phyloP scores from a whole-genome alignment of 2,113 vertebrate species.

The Elephas maximus region DNA sequence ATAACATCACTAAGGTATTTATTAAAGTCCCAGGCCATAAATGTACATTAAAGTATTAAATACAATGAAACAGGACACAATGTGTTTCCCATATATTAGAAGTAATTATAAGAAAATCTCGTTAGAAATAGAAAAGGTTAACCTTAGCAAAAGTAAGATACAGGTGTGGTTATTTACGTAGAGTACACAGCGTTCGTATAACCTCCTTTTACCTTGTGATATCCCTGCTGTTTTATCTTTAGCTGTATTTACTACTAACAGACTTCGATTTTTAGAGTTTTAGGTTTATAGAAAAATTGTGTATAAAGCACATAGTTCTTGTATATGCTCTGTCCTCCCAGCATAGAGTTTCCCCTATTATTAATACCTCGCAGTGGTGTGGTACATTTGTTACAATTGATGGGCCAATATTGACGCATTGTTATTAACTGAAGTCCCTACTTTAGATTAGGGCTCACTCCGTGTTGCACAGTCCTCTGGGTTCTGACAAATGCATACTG shows the following conservation, averaged over 20 bases:
- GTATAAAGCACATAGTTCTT: background rate
- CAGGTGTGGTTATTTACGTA: background rate
- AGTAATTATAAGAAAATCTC: background rate
- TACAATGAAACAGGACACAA: background rate
- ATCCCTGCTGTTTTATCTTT: background rate
- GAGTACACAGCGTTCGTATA: accelerated
- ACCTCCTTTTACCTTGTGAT: too few relatives aligned
- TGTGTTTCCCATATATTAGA: background rate
- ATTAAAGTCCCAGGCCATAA: background rate
- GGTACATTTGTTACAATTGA: background rate
- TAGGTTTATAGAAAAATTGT: background rate
- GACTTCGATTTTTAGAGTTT: background rate
- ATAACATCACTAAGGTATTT: background rate
- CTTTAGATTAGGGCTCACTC: background rate
- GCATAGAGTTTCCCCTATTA: too few relatives aligned
- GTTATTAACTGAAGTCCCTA: background rate
- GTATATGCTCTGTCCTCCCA: background rate
- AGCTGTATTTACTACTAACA: background rate
- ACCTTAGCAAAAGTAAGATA: too few relatives aligned
- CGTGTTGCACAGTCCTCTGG: background rate
- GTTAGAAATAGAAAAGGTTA: accelerated
- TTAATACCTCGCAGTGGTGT: background rate
- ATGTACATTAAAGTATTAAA: background rate
- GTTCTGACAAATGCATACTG: background rate
- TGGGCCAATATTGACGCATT: background rate